phyloP scores from a whole-genome alignment of 1,140 invertebrate species.

The Dreissena rostriformis region DNA sequence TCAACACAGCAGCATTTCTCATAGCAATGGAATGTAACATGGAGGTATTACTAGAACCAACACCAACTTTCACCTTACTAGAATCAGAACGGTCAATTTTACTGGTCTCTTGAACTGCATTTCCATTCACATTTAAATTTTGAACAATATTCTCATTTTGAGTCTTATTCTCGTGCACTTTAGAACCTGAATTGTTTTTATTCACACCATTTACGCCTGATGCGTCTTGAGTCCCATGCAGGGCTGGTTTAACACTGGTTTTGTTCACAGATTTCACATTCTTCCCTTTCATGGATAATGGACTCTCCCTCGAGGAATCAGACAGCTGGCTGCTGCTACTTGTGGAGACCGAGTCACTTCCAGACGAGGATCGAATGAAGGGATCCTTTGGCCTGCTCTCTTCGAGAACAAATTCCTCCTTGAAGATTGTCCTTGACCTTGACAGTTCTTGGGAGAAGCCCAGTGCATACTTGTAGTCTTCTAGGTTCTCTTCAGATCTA shows the following conservation, averaged over 20 bases:
- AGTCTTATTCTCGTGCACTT: slow-evolving; percentile 18
- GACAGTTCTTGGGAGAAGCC: slow-evolving; percentile 59
- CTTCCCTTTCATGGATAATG: slow-evolving; percentile 30
- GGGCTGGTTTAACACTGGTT: slow-evolving; percentile 2
- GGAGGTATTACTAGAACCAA: slow-evolving; percentile 20
- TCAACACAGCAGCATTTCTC: slow-evolving; percentile 37
- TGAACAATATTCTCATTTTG: slow-evolving; percentile 19
- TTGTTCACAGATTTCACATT: slow-evolving; percentile 1
- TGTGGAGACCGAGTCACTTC: slow-evolving; percentile 57
- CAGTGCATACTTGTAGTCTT: slow-evolving; percentile 51
- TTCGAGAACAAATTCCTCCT: slow-evolving; percentile 77
- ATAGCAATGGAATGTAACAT: slow-evolving; percentile 32
- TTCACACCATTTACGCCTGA: slow-evolving; percentile 8
- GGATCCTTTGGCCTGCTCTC: slow-evolving; percentile 75
- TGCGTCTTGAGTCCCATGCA: slow-evolving; percentile 8
- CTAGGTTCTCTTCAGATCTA: slow-evolving; percentile 67
- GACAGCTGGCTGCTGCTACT: slow-evolving; percentile 47
- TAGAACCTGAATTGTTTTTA: background rate
- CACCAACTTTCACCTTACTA: slow-evolving; percentile 23
- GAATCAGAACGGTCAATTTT: slow-evolving; percentile 1
- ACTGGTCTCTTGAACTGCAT: background rate
- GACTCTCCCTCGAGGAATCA: slow-evolving; percentile 37
- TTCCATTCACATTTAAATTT: slow-evolving; percentile 11
- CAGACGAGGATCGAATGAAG: slow-evolving; percentile 67
- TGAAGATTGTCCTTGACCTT: slow-evolving; percentile 69